Evolutionary conservation across 2,797 vertebrate genomes (phyloP).

Genomic region (Semaprochilodus insignis): DNA sequence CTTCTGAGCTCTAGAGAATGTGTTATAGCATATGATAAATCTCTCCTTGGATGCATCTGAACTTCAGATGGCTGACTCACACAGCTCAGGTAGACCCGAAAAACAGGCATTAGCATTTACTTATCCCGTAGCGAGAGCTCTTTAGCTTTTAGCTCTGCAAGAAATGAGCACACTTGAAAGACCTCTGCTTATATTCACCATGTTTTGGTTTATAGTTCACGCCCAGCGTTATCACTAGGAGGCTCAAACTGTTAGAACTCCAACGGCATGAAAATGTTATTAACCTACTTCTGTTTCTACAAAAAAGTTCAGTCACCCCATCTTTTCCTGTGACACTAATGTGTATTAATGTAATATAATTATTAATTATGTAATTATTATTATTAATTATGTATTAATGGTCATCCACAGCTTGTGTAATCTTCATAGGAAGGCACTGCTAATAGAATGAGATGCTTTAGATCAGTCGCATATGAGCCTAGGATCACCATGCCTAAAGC

Average conservation of each 20-base stretch:
- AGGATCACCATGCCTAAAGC: no score
- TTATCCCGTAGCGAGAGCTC: neutral
- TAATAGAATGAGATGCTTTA: no score
- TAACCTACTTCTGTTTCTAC: conserved; percentile 66
- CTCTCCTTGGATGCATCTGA: neutral
- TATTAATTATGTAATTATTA: no score
- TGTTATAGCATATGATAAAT: conserved; percentile 14
- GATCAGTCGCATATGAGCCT: no score
- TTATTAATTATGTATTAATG: no score
- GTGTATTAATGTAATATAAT: no score
- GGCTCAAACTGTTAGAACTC: conserved; percentile 38
- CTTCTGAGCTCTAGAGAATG: conserved; percentile 42
- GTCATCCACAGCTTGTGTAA: no score
- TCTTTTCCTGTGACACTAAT: no score
- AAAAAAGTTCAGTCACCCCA: conserved; percentile 61
- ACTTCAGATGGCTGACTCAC: conserved; percentile 23
- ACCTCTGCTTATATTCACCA: neutral
- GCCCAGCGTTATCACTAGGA: conserved; percentile 3
- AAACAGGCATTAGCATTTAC: conserved; percentile 27
- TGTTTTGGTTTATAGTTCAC: conserved; percentile 38
- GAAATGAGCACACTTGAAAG: conserved; percentile 10
- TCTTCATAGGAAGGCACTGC: no score
- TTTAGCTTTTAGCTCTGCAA: neutral
- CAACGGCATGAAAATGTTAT: conserved; percentile 55
- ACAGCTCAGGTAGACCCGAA: neutral